phyloP scores from a whole-genome alignment of 2,113 vertebrate genomes.

The Pseudolaguvia tuberculata region DNA sequence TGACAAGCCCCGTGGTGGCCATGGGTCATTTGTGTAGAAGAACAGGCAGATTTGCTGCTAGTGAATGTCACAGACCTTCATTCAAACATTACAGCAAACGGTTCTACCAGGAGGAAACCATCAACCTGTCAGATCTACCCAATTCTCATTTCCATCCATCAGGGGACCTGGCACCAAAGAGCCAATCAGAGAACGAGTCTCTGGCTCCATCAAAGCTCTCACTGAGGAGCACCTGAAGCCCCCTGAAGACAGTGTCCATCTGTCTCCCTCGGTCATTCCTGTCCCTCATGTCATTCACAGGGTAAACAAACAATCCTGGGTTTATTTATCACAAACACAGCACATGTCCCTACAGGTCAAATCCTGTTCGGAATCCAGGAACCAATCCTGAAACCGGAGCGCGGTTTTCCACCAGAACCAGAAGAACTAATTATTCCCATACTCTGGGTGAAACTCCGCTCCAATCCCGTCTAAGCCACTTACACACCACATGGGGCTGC shows the following conservation, averaged over 20 bases:
- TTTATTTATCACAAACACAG: slow-evolving; percentile 49
- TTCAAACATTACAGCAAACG: slow-evolving; percentile 46
- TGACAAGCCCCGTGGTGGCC: slow-evolving; percentile 53
- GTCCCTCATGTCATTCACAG: slow-evolving; percentile 55
- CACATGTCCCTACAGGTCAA: slow-evolving; percentile 37
- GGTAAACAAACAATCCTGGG: slow-evolving; percentile 49
- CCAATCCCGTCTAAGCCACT: background rate
- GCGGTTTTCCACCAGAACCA: background rate
- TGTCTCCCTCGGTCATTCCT: slow-evolving; percentile 61
- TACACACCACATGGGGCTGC: background rate
- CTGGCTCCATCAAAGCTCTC: slow-evolving; percentile 43
- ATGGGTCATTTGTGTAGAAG: slow-evolving; percentile 60
- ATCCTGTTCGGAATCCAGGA: slow-evolving; percentile 13
- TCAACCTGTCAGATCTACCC: slow-evolving; percentile 52
- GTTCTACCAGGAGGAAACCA: slow-evolving; percentile 48
- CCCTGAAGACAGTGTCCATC: slow-evolving; percentile 61
- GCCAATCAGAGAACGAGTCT: slow-evolving; percentile 27
- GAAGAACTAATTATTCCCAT: background rate
- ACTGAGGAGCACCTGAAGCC: slow-evolving; percentile 39
- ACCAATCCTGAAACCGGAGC: background rate
- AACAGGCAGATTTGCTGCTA: slow-evolving; percentile 54
- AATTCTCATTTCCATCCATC: slow-evolving; percentile 41
- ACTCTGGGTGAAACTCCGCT: background rate
- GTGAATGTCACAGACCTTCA: slow-evolving; percentile 55
- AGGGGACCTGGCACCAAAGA: slow-evolving; percentile 32